Evolutionary conservation across 2,888 invertebrate species (phyloP).

Genomic region (Latrodectus hesperus): DNA sequence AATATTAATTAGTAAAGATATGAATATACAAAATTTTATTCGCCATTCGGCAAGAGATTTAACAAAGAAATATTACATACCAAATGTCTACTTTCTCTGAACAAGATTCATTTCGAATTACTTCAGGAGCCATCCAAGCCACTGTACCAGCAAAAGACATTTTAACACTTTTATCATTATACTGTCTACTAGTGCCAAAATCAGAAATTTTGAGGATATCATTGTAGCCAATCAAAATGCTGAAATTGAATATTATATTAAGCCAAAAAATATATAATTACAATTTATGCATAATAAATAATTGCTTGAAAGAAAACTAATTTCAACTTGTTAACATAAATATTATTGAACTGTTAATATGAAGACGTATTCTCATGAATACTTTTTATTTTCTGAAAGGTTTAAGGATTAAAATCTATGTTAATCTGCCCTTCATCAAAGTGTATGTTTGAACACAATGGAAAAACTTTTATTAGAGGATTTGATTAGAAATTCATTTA

Average conservation of each 20-base stretch:
- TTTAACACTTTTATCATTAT: slow-evolving; percentile 94
- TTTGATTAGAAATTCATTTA: no score
- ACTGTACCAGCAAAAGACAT: slow-evolving; percentile 97
- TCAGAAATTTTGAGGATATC: slow-evolving; percentile 95
- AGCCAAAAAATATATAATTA: neutral
- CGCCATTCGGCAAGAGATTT: neutral
- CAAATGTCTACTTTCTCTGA: slow-evolving; percentile 99
- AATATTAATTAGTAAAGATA: no score
- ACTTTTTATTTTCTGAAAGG: no score
- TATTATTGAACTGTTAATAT: no score
- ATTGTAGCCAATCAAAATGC: slow-evolving; percentile 85
- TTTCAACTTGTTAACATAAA: no score
- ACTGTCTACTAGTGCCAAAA: slow-evolving; percentile 95
- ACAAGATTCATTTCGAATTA: slow-evolving; percentile 96
- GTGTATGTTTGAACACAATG: no score
- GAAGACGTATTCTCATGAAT: no score
- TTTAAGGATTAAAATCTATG: no score
- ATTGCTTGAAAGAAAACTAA: neutral
- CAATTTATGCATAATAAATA: neutral
- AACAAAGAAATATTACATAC: slow-evolving; percentile 77
- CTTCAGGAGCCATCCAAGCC: slow-evolving; percentile 99
- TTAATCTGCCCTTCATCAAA: no score
- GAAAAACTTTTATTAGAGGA: no score
- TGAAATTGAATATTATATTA: slow-evolving; percentile 29
- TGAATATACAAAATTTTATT: neutral